These are phyloP conservation scores for Poeciliopsis retropinna DNA, from an alignment of 2,113 vertebrate genomes.

Conservation along the genomic window DNA sequence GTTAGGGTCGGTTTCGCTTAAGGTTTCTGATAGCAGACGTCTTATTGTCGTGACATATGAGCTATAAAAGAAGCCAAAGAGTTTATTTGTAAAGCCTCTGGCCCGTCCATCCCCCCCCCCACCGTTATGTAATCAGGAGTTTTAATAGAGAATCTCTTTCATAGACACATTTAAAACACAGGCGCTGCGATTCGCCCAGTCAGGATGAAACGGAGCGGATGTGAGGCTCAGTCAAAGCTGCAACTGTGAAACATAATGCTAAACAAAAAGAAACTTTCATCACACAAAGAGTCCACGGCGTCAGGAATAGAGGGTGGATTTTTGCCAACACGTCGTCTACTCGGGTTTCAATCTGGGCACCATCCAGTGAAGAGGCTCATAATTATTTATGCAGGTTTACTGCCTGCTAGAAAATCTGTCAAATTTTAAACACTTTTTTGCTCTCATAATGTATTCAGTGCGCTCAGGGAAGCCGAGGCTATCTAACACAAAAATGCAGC, in stretches of 20 bases:
- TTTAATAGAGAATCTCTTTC: constrained; percentile 48
- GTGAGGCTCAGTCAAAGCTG: constrained; percentile 8
- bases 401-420: background rate
- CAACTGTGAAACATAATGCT: no score
- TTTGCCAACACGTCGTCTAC: background rate
- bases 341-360: background rate
- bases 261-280: no score
- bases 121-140: constrained; percentile 47
- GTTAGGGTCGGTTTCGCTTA: constrained; percentile 21
- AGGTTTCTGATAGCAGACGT: constrained; percentile 32
- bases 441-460: background rate
- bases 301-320: background rate
- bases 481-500: no score
- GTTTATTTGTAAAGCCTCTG: constrained; percentile 18
- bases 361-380: background rate
- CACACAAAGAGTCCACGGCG: no score
- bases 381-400: background rate
- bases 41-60: constrained; percentile 39
- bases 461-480: background rate
- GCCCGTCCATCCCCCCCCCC: constrained; percentile 22
- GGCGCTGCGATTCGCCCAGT: constrained; percentile 18
- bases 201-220: constrained; percentile 24
- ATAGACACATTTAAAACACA: constrained; percentile 24
- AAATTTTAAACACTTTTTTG: background rate
- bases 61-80: constrained; percentile 41